phyloP scores from a whole-genome alignment of 2,888 invertebrate genomes.

The Autographa pulchrina region DNA sequence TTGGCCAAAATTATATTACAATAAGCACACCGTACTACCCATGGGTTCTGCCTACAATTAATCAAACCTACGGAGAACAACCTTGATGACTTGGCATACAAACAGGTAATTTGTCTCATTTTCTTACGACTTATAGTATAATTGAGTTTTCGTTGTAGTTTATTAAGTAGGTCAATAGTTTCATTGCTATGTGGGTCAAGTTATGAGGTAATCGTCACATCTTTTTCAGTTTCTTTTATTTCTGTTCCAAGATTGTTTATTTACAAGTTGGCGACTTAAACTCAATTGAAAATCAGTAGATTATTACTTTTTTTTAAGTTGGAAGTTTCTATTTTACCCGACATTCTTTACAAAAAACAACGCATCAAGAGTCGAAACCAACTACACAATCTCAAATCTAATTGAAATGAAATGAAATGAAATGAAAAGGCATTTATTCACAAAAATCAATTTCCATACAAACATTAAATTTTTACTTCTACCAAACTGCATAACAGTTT shows the following conservation, averaged over 20 bases:
- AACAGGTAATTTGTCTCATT: slow-evolving; percentile 9
- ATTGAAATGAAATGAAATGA: slow-evolving; percentile 29
- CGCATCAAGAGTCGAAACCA: slow-evolving; percentile 27
- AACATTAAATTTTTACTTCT: no score
- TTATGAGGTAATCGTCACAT: background rate
- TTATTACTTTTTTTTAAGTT: background rate
- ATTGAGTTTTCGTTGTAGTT: slow-evolving; percentile 8
- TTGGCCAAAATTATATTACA: slow-evolving; percentile 24
- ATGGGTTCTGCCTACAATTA: slow-evolving; percentile 15
- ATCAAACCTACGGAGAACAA: background rate
- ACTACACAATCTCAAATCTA: slow-evolving; percentile 9
- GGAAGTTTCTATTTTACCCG: background rate
- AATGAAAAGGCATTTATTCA: no score
- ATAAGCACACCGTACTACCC: background rate
- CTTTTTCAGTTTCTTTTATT: background rate
- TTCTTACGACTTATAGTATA: background rate
- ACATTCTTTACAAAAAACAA: slow-evolving; percentile 20
- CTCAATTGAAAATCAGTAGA: background rate
- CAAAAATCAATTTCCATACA: no score
- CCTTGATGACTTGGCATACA: background rate
- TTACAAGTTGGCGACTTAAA: no score
- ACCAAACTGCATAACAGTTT: no score
- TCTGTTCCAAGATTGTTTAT: background rate
- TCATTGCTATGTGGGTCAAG: slow-evolving; percentile 4
- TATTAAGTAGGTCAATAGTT: slow-evolving; percentile 15